These are phyloP conservation scores for Drosophila prostipennis DNA, from an alignment of 2,888 invertebrate species.

Conservation along the genomic window DNA sequence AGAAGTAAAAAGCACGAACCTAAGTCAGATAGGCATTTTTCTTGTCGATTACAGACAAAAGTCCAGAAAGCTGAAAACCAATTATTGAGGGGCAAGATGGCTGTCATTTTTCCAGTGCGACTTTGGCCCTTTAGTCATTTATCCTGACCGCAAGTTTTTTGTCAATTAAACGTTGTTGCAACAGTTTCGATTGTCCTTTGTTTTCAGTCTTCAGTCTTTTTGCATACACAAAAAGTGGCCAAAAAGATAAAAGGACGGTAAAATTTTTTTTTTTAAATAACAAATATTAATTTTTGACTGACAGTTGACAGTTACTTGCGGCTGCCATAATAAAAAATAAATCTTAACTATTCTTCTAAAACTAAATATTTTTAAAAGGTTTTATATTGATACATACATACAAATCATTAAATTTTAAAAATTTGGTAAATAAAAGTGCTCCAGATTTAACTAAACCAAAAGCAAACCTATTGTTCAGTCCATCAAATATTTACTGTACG, in stretches of 20 bases:
- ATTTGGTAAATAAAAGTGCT: too few species aligned
- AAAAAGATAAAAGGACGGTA: background rate
- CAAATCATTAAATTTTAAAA: too few species aligned
- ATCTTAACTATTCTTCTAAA: too few species aligned
- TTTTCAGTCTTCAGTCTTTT: background rate
- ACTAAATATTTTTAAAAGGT: too few species aligned
- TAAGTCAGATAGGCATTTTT: conserved; percentile 16
- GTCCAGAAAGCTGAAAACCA: conserved; percentile 31
- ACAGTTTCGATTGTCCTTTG: background rate
- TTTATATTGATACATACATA: too few species aligned
- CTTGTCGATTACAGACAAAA: conserved; percentile 12
- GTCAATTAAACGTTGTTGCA: conserved; percentile 54
- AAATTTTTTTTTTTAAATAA: too few species aligned
- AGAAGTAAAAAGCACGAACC: conserved; percentile 27
- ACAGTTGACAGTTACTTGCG: too few species aligned
- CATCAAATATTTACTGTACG: conserved; percentile 47
- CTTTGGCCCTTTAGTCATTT: conserved; percentile 1
- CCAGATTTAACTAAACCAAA: too few species aligned
- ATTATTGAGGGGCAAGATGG: conserved; percentile 27
- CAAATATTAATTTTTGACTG: too few species aligned
- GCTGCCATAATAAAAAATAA: too few species aligned
- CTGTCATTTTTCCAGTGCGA: conserved; percentile 39
- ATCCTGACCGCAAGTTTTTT: conserved; percentile 35
- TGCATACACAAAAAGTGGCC: background rate
- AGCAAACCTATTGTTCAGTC: background rate